Base-by-base conservation (phyloP, 2,888 invertebrate species). In the Hirtodrosophila histrioides region DNA sequence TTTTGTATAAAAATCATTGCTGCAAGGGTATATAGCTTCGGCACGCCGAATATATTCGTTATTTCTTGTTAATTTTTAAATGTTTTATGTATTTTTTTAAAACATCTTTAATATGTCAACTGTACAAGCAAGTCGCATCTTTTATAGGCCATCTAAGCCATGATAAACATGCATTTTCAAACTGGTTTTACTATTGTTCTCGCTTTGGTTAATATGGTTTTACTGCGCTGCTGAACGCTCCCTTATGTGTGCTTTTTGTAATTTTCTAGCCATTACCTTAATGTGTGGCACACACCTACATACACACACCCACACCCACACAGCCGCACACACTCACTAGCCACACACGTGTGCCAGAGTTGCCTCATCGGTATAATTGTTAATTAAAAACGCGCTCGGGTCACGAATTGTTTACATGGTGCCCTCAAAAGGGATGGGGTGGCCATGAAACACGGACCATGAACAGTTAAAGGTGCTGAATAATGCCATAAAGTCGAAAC, bases 321-420 rank as follows among this genome's bases (percentile, higher is more conserved):
- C 36, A 27, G 5, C 3, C 27, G 5, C 27, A 27, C 27, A 27
- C 27, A 27, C 27, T 5, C 27, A 5, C 11, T 24, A n/a, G 24
- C 29, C 39, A 50, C 46, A 7, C 35, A 79, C 81, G 74, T 80
- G 74, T 69, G 43, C 36, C 36, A 9, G 46, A 58, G 51, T 62
- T 55, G 58, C 49, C 75, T 35, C 48, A 53, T 43, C 75, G 54
- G 23, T 31, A 82, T 81, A 81, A 81, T 86, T 81, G 81, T 85
- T 87, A 81, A 81, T 87, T 87, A 81, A 87, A 81, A 85, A 69
- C 70, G 44, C 65, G 60, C 51, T 66, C 54, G 12, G 82, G 75
- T 66, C 85, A 81, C 87, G 82, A 78, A 56, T 51, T 54, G 53
- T 64, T 69, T 63, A 62, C 55, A 58, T 44, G 64, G 35, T 10